These are phyloP conservation scores for Blennius ocellaris DNA, from an alignment of 2,113 vertebrate species.

Conservation along the genomic window DNA sequence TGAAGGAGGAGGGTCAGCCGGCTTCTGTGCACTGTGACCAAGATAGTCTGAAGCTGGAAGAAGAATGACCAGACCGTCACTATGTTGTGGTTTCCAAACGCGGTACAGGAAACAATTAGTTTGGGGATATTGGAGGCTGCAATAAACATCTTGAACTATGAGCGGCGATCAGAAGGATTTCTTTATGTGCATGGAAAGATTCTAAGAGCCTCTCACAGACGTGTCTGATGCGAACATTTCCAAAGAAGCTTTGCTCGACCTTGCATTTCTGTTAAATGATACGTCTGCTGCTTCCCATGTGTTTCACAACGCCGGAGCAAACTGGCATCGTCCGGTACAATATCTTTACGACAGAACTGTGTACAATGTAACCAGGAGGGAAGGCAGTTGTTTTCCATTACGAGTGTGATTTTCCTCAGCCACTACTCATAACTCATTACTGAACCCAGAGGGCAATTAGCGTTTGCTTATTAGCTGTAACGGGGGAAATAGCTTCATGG, in stretches of 20 bases:
- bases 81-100: conserved; percentile 70
- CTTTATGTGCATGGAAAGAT: conserved; percentile 12
- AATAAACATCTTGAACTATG: conserved; percentile 13
- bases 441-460: conserved; percentile 51
- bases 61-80: conserved; percentile 66
- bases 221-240: neutral
- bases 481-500: conserved; percentile 56
- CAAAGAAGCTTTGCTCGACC: conserved; percentile 19
- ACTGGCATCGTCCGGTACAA: conserved; percentile 14
- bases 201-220: conserved; percentile 3
- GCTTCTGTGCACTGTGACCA: conserved; percentile 66
- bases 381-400: conserved; percentile 54
- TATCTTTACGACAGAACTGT: neutral
- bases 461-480: conserved; percentile 61
- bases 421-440: conserved; percentile 55
- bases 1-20: conserved; percentile 35
- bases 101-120: conserved; percentile 55
- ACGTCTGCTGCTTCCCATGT: conserved; percentile 15
- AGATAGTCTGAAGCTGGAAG: conserved; percentile 57
- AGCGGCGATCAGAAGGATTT: conserved; percentile 13
- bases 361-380: conserved; percentile 21
- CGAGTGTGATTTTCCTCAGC: conserved; percentile 44
- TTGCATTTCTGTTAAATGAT: conserved; percentile 21
- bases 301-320: conserved; percentile 31
- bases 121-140: conserved; percentile 35